Evolutionary conservation across 2,888 invertebrate species (phyloP).

Genomic region (Coecobrya sp.): DNA sequence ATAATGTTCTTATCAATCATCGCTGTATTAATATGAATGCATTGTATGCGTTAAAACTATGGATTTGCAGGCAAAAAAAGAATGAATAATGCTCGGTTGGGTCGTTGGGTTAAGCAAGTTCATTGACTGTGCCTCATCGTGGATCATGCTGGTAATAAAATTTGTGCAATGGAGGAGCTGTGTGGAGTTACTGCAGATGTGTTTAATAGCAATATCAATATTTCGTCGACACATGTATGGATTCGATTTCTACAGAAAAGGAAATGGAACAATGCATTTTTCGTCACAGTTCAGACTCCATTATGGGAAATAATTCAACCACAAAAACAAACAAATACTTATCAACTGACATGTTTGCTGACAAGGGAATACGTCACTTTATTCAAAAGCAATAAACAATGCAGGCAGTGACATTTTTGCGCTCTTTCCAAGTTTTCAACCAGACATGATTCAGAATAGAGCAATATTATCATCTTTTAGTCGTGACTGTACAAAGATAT

Average conservation of each 20-base stretch:
- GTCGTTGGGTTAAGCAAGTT: not conserved
- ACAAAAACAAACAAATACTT: not conserved
- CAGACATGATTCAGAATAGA: no score
- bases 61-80: not conserved
- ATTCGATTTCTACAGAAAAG: not conserved
- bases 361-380: not conserved
- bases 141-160: no score
- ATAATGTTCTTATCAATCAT: constrained; percentile 2
- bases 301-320: not conserved
- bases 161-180: no score
- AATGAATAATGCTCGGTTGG: not conserved
- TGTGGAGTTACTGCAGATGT: no score
- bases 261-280: not conserved
- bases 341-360: not conserved
- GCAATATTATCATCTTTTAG: no score
- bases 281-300: not conserved
- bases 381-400: no score
- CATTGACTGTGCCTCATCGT: not conserved
- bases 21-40: not conserved
- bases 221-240: not conserved
- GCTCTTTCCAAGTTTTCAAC: no score
- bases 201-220: no score
- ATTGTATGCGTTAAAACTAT: not conserved
- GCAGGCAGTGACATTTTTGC: no score
- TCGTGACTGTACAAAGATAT: no score